A percentile compares a stretch with the other conserved stretches of the same genome.
These are phyloP conservation scores for Squalus acanthias DNA, from an alignment of 2,797 vertebrate species.

Conservation along the genomic window DNA sequence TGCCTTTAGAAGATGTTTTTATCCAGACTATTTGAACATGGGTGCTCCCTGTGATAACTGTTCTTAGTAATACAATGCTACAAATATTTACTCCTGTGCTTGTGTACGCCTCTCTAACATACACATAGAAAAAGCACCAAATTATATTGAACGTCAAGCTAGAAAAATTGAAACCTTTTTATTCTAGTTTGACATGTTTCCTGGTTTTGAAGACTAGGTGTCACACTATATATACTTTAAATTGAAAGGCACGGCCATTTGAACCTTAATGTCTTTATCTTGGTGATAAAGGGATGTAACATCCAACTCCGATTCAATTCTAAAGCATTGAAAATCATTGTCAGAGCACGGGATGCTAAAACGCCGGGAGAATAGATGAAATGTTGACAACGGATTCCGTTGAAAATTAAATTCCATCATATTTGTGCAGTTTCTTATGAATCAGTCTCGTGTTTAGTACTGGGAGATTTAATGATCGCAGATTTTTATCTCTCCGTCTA, in stretches of 20 bases:
- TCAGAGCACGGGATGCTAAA: slow-evolving; percentile 52
- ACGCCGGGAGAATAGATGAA: slow-evolving; percentile 68
- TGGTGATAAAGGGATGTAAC: slow-evolving; percentile 36
- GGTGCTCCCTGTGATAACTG: neutral
- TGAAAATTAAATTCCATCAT: slow-evolving; percentile 99
- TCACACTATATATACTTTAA: slow-evolving; percentile 27
- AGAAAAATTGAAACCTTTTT: neutral
- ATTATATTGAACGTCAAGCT: neutral
- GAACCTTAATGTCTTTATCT: slow-evolving; percentile 38
- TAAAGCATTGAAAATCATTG: slow-evolving; percentile 34
- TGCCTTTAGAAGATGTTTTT: neutral
- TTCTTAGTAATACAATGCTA: neutral
- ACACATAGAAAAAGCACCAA: neutral
- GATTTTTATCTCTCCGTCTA: slow-evolving; percentile 97
- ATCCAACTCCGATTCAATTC: slow-evolving; percentile 38
- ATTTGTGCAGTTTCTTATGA: slow-evolving; percentile 96
- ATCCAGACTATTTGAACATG: neutral
- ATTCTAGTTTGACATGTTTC: neutral
- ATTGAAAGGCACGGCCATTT: slow-evolving; percentile 36
- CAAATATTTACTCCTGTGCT: neutral
- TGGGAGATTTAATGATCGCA: slow-evolving; percentile 99
- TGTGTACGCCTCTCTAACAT: neutral
- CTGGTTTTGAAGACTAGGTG: slow-evolving; percentile 8
- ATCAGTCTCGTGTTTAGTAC: slow-evolving; percentile 96
- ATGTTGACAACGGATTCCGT: slow-evolving; percentile 97